phyloP scores from a whole-genome alignment of 2,797 vertebrate genomes.

The Allobates femoralis region DNA sequence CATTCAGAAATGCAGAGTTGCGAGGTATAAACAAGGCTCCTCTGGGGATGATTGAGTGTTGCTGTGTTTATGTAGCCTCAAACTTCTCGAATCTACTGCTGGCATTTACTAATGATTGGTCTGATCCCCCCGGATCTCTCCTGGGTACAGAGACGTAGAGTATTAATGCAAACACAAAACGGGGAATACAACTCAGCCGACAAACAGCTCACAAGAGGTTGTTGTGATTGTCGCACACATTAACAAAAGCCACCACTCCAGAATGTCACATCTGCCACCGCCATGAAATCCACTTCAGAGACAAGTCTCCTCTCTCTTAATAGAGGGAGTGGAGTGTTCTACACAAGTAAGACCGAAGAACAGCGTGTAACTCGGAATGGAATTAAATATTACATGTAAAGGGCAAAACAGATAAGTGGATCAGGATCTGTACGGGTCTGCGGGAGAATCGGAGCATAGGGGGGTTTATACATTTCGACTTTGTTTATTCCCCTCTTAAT shows the following conservation, averaged over 20 bases:
- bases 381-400: too few relatives aligned
- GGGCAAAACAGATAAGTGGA: neutral
- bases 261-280: slow-evolving; percentile 50
- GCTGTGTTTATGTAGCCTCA: slow-evolving; percentile 42
- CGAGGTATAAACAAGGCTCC: slow-evolving; percentile 45
- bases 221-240: slow-evolving; percentile 52
- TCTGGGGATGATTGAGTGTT: slow-evolving; percentile 19
- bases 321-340: neutral
- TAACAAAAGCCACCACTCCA: slow-evolving; percentile 39
- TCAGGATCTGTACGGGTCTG: neutral
- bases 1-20: slow-evolving; percentile 38
- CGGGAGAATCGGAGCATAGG: neutral
- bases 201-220: slow-evolving; percentile 29
- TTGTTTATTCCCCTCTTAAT: neutral
- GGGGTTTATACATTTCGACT: neutral
- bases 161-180: slow-evolving; percentile 40
- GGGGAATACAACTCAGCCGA: slow-evolving; percentile 30
- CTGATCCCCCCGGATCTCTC: slow-evolving; percentile 51
- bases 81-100: slow-evolving; percentile 28
- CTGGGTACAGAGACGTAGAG: slow-evolving; percentile 28
- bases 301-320: slow-evolving; percentile 23
- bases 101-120: slow-evolving; percentile 55
- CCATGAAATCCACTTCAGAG: slow-evolving; percentile 49
- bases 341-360: neutral
- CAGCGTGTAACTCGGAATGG: neutral